Conservation (phyloP, 2,888 invertebrate species). For the Torymus aiolomorphi region DNA sequence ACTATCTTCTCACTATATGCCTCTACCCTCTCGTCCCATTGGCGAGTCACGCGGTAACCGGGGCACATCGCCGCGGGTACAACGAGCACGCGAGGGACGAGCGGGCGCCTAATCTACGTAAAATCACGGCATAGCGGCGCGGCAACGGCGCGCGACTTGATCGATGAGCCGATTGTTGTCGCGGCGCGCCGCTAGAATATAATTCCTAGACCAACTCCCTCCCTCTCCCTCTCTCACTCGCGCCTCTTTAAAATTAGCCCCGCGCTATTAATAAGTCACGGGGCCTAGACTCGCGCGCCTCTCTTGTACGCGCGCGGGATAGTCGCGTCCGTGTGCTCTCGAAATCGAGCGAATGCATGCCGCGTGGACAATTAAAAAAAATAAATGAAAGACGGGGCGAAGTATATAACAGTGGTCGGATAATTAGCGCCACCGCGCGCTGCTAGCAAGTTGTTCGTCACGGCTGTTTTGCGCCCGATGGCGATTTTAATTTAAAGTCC, state of each 20-base stretch:
- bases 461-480: conserved; percentile 1
- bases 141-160: conserved; percentile 34
- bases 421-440: conserved; percentile 11
- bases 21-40: too few relatives aligned
- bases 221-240: conserved; percentile 5
- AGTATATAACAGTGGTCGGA: neutral
- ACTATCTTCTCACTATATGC: too few relatives aligned
- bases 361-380: conserved; percentile 25
- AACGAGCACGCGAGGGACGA: neutral
- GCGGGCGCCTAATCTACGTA: neutral
- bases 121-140: neutral
- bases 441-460: neutral
- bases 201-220: conserved; percentile 19
- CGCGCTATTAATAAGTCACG: conserved; percentile 41
- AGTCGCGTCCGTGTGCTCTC: conserved; percentile 11
- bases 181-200: conserved; percentile 12
- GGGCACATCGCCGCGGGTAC: neutral
- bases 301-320: neutral
- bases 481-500: conserved; percentile 37
- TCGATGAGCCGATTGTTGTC: conserved; percentile 55
- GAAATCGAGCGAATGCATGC: conserved; percentile 9
- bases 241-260: conserved; percentile 31
- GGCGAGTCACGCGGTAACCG: neutral
- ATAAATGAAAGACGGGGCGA: neutral
- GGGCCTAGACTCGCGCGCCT: neutral